Evolutionary conservation across 35 echinoderm and acorn worm species (phyloP).

Genomic region (Heliocidaris tuberculata): DNA sequence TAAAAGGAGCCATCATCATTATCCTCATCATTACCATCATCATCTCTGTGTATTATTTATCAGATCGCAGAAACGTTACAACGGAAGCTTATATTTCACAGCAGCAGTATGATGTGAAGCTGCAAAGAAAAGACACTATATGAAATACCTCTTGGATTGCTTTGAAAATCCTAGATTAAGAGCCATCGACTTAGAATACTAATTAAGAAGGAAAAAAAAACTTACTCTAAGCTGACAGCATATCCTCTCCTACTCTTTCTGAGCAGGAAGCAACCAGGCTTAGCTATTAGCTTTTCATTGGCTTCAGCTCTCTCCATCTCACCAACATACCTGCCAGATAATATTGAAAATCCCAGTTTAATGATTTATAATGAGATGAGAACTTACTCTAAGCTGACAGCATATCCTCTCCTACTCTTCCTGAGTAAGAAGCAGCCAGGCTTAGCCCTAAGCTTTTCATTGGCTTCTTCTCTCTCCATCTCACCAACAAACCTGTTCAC

Average conservation of each 20-base stretch:
- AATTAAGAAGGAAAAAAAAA: not conserved
- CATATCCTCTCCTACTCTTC: conserved; percentile 66
- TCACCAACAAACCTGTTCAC: conserved; percentile 71
- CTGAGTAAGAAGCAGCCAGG: conserved; percentile 67
- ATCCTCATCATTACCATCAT: no score
- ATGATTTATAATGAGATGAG: not conserved
- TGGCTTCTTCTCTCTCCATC: conserved; percentile 58
- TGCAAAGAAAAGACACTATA: not conserved
- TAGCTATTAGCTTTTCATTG: conserved; percentile 51
- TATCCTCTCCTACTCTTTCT: conserved; percentile 65
- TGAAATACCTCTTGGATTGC: not conserved
- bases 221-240: conserved; percentile 79
- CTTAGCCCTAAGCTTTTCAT: conserved; percentile 45
- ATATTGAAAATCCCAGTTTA: no score
- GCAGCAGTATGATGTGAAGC: no score
- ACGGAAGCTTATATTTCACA: no score
- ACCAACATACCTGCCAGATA: conserved; percentile 66
- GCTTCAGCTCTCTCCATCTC: conserved; percentile 59
- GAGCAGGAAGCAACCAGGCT: conserved; percentile 64
- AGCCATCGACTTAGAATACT: no score
- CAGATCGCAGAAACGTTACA: no score
- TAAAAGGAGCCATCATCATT: no score
- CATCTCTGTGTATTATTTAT: no score
- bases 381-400: conserved; percentile 75
- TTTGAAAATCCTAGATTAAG: no score